A percentile compares a stretch with the other conserved stretches of the same genome.
Evolutionary conservation across 2,888 invertebrate species (phyloP).

Genomic region (Tenthredo scrophulariae): DNA sequence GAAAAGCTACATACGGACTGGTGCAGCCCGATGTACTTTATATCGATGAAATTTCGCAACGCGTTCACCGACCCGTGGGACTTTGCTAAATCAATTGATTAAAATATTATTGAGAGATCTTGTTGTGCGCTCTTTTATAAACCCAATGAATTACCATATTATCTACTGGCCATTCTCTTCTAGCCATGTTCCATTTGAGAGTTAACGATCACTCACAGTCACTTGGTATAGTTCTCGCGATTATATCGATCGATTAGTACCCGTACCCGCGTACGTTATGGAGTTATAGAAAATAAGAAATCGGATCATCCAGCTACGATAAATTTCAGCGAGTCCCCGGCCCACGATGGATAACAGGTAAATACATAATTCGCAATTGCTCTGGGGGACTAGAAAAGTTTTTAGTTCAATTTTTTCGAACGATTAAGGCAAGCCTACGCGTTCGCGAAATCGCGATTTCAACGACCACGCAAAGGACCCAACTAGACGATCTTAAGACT

Average conservation of each 20-base stretch:
- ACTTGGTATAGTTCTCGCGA: constrained; percentile 35
- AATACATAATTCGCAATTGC: constrained; percentile 6
- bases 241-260: constrained; percentile 33
- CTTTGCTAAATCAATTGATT: constrained; percentile 29
- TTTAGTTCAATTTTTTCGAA: constrained; percentile 17
- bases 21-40: not conserved
- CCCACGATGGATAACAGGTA: constrained; percentile 16
- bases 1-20: not conserved
- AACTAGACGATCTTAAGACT: not conserved
- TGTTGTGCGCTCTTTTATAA: not conserved
- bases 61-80: constrained; percentile 8
- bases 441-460: constrained; percentile 23
- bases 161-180: constrained; percentile 61
- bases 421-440: constrained; percentile 24
- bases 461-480: constrained; percentile 15
- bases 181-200: constrained; percentile 56
- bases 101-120: constrained; percentile 15
- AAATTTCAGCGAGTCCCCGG: not conserved
- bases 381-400: not conserved
- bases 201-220: constrained; percentile 40
- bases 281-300: not conserved
- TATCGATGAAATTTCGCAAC: not conserved
- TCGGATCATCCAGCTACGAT: not conserved
- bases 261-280: not conserved
- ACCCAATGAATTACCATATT: constrained; percentile 61